These are phyloP conservation scores for Canis aureus DNA, from an alignment of 2,113 vertebrate species.

Conservation along the genomic window DNA sequence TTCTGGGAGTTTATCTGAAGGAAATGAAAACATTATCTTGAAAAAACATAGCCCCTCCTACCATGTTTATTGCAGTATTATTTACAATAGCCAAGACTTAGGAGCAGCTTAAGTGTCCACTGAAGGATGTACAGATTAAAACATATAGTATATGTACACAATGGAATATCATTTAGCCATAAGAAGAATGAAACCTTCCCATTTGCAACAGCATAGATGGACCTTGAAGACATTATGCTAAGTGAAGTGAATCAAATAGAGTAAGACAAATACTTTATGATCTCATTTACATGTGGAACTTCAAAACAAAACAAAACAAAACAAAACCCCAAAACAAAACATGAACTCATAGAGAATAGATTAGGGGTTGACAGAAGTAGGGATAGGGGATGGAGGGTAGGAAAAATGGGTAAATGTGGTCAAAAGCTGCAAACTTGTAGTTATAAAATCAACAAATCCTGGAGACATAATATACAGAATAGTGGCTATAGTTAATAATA, in stretches of 20 bases:
- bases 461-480: background rate
- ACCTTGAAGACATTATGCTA: background rate
- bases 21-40: background rate
- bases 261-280: background rate
- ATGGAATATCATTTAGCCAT: background rate
- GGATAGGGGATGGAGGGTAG: background rate
- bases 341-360: background rate
- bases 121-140: background rate
- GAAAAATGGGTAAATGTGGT: background rate
- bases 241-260: background rate
- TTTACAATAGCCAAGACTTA: background rate
- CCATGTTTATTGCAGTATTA: background rate
- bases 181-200: background rate
- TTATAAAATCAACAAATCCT: background rate
- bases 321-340: background rate
- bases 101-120: background rate
- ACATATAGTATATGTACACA: background rate
- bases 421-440: background rate
- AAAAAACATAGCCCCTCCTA: background rate
- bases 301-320: background rate
- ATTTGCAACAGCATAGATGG: background rate
- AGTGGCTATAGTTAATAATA: background rate
- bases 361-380: background rate
- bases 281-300: background rate
- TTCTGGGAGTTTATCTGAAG: background rate